phyloP scores from a whole-genome alignment of 2,797 vertebrate species.

The Streptopelia turtur region DNA sequence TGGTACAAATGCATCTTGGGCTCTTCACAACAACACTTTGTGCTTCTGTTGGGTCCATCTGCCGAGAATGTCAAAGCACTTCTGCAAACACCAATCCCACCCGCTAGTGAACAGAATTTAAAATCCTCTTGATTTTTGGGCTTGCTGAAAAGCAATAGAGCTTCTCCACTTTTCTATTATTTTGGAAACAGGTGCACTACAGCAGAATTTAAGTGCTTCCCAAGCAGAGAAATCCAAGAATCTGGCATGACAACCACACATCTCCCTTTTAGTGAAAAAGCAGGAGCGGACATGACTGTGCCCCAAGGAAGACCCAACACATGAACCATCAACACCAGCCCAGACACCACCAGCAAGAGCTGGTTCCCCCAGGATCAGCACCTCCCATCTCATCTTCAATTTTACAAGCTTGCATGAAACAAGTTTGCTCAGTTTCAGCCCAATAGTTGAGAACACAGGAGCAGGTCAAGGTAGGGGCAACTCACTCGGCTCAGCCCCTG shows the following conservation, averaged over 20 bases:
- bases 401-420: not conserved
- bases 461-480: not conserved
- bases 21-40: not conserved
- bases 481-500: not conserved
- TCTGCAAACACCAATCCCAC: not conserved
- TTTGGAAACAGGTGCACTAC: rapidly evolving
- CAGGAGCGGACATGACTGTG: too few relatives aligned
- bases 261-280: too few relatives aligned
- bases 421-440: not conserved
- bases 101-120: not conserved
- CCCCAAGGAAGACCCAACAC: not conserved
- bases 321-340: not conserved
- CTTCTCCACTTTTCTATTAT: not conserved
- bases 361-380: not conserved
- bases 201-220: not conserved
- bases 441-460: not conserved
- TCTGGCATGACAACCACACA: not conserved
- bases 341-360: not conserved
- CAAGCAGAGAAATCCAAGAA: not conserved
- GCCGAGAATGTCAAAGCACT: not conserved
- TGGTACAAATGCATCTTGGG: not conserved
- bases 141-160: not conserved
- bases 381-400: rapidly evolving
- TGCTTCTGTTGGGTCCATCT: not conserved
- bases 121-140: not conserved